Conservation (phyloP, 2,888 invertebrate genomes). For the Eupithecia exiguata region DNA sequence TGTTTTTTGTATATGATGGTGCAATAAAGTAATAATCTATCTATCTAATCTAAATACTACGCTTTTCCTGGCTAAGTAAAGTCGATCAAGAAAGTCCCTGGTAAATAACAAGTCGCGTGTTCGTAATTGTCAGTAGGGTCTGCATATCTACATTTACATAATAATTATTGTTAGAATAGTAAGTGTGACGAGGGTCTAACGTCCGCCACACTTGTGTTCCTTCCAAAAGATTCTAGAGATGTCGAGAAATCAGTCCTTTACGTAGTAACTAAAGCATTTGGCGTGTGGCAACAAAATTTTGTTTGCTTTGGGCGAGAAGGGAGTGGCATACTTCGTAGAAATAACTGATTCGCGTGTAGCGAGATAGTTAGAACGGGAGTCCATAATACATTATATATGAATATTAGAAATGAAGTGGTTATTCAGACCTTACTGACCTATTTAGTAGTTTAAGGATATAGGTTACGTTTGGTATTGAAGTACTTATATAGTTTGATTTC, state of each 20-base stretch:
- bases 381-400: no score
- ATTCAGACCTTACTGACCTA: neutral
- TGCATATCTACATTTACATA: conserved; percentile 46
- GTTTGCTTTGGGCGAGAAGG: conserved; percentile 2
- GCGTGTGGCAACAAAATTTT: conserved; percentile 11
- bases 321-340: neutral
- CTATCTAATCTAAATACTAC: no score
- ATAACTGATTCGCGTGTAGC: neutral
- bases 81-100: neutral
- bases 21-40: no score
- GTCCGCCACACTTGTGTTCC: conserved; percentile 64
- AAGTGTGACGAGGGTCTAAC: conserved; percentile 69
- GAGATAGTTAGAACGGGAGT: neutral
- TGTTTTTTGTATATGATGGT: no score
- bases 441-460: neutral
- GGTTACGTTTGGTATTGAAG: neutral
- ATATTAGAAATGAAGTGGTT: neutral
- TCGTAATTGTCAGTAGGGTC: conserved; percentile 37
- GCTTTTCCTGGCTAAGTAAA: neutral
- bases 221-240: conserved; percentile 48
- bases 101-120: conserved; percentile 40
- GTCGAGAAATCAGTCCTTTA: conserved; percentile 24
- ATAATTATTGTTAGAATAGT: conserved; percentile 59
- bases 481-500: neutral
- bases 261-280: conserved; percentile 9